Conservation (phyloP, 2,797 vertebrate genomes). For the Ataeniobius toweri region DNA sequence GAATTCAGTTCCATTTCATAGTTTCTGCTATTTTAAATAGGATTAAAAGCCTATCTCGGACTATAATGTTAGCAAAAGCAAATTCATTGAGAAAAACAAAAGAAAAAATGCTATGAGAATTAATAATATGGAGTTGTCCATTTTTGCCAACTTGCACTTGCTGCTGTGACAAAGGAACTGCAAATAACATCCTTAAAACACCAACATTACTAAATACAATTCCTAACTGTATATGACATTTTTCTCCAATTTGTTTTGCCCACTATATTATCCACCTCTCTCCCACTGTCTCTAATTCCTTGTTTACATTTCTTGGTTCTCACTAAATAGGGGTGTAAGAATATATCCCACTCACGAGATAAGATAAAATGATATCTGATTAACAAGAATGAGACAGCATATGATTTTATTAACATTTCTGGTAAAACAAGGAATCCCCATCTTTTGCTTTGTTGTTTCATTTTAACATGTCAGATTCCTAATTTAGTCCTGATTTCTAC, state of each 20-base stretch:
- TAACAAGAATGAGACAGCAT: no score
- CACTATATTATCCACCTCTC: not conserved
- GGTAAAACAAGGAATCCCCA: no score
- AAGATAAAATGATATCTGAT: no score
- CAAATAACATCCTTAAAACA: constrained; percentile 11
- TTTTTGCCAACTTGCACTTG: constrained; percentile 46
- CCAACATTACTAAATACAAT: not conserved
- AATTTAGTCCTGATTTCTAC: not conserved
- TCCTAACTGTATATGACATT: not conserved
- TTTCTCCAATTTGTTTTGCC: not conserved
- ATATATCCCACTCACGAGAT: no score
- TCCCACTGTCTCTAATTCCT: not conserved
- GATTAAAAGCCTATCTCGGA: constrained; percentile 10
- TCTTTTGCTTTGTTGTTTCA: no score
- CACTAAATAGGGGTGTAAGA: no score
- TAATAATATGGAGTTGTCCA: constrained; percentile 50
- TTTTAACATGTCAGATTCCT: not conserved
- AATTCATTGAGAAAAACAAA: constrained; percentile 8
- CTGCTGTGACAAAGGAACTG: constrained; percentile 33
- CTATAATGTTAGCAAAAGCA: not conserved
- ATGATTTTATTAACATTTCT: no score
- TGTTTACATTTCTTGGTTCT: not conserved
- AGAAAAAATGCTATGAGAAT: constrained; percentile 29
- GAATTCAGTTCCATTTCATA: not conserved
- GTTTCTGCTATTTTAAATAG: constrained; percentile 22